Evolutionary conservation across 2,888 invertebrate species (phyloP), one percentile per base, ranked within the genome.

Genomic region (Parnassius smintheus): DNA sequence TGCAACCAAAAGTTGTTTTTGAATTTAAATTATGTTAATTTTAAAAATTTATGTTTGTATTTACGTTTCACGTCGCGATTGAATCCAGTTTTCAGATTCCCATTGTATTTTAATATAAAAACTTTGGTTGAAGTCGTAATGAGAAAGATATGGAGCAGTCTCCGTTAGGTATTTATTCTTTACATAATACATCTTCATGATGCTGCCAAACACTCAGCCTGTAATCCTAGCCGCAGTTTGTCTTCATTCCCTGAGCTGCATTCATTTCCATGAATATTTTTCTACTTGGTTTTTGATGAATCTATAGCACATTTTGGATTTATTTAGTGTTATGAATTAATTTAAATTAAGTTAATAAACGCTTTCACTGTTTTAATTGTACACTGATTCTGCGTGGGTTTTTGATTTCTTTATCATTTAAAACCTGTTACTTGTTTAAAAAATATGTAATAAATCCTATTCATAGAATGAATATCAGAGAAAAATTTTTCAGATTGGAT

Each of bases 171-270:
- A 76, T 73, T 75, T 75, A 75, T 68, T 73, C 74, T 75, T 72
- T 75, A 69, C 72, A 76, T 80, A 77, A 80, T 78, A 80, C 74
- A 72, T 81, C 79, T 78, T 79, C 77, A 81, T 77, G 75, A 76
- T 68, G 67, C 70, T 68, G 71, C 78, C 74, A 72, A 76, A 77
- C 71, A 72, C 64, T 74, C 73, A 72, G 66, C 70, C 68, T 73
- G 73, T 74, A 74, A 69, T 70, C 71, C 68, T 65, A 65, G 64
- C 71, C 62, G 66, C 66, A 75, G 69, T 78, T 76, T 74, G 68
- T 78, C 76, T 81, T 77, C 74, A 74, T 77, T 77, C 62, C 65
- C 61, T 56, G 57, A 59, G 46, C 65, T 72, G 68, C 73, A 72
- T 77, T 70, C 67, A 75, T 75, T 76, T 71, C 70, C 11, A 54